Base-by-base conservation (phyloP, 2,113 vertebrate genomes). In the Papio anubis region DNA sequence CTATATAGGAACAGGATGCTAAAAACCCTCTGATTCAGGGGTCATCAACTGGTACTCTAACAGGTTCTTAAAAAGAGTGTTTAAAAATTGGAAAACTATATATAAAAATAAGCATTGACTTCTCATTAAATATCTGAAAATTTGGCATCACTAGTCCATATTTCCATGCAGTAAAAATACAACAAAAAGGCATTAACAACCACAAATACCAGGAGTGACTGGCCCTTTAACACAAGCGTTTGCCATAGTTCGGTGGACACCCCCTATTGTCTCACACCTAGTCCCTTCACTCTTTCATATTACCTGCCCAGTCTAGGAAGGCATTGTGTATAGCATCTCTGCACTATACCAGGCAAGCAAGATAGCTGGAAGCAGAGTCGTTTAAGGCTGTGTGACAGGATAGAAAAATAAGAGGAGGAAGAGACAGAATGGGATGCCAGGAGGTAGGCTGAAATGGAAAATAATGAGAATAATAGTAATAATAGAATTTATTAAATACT, bases 321-420 rank as follows among this genome's bases (percentile, higher is more conserved):
- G 17, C 1, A 27, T 18, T 0, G 0, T 81, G 14, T 18, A 59
- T 59, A 14, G 1, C 5, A 50, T 68, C 59, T 76, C 57, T 72
- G 21, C 10, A 7, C 3, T 16, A 20, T 0, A 64, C 38, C 16
- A 50, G 11, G 5, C 4, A 45, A 25, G 11, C 6, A 43, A 92
- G 80, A 32, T 0, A 70, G n/a, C 16, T 45, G 4, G 7, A 86
- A 52, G 5, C 18, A 55, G 6, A 59, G 10, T 57, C 27, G 10
- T 30, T 70, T 59, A 64, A 7, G 30, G 64, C 14, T 64, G 2
- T n/a, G 23, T 14, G 18, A 72, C 12, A 35, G 13, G 7, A 43
- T 0, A 92, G 18, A 43, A 61, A 45, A 82, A 52, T 0, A 35
- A 7, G 35, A 70, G 18, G 0, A 76, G 38, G 13, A 27, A 90